These are phyloP conservation scores for Gerris lacustris DNA, from an alignment of 2,888 invertebrate genomes.

Conservation along the genomic window DNA sequence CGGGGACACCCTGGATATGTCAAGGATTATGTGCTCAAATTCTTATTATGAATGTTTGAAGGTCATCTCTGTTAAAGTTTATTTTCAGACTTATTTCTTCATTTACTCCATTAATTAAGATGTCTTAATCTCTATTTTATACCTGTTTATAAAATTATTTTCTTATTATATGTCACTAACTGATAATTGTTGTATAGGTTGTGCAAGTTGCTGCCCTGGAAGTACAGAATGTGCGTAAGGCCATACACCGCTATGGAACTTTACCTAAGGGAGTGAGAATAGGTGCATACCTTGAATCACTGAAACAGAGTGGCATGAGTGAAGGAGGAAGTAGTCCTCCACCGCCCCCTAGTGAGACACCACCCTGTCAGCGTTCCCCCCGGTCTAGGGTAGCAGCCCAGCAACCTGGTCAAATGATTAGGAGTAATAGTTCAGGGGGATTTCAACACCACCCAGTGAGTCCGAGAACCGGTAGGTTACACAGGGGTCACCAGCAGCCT, in stretches of 20 bases:
- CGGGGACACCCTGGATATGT: too few species aligned
- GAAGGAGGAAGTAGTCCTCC: conserved; percentile 34
- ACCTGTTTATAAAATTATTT: too few species aligned
- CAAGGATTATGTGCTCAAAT: too few species aligned
- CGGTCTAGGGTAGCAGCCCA: conserved; percentile 20
- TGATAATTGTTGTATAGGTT: conserved; percentile 36
- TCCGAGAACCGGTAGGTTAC: conserved; percentile 25
- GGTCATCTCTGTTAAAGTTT: too few species aligned
- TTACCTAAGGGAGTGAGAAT: conserved; percentile 92
- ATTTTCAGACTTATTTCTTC: too few species aligned
- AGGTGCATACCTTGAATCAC: conserved; percentile 88
- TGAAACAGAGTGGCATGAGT: conserved; percentile 60
- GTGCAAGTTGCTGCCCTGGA: conserved; percentile 85
- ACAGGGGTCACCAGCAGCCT: conserved; percentile 39
- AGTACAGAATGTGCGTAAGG: conserved; percentile 88
- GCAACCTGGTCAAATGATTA: conserved; percentile 67
- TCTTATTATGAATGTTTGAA: too few species aligned
- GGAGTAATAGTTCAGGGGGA: conserved; percentile 78
- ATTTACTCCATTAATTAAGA: too few species aligned
- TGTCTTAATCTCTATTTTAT: too few species aligned
- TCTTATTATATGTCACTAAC: too few species aligned
- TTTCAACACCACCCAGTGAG: conserved; percentile 34
- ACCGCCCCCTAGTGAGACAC: conserved; percentile 33
- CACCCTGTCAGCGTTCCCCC: conserved; percentile 26
- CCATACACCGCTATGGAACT: conserved; percentile 90